Evolutionary conservation across 2,888 invertebrate species (phyloP), one percentile per base, ranked within the genome.

Genomic region (Limenitis camilla): DNA sequence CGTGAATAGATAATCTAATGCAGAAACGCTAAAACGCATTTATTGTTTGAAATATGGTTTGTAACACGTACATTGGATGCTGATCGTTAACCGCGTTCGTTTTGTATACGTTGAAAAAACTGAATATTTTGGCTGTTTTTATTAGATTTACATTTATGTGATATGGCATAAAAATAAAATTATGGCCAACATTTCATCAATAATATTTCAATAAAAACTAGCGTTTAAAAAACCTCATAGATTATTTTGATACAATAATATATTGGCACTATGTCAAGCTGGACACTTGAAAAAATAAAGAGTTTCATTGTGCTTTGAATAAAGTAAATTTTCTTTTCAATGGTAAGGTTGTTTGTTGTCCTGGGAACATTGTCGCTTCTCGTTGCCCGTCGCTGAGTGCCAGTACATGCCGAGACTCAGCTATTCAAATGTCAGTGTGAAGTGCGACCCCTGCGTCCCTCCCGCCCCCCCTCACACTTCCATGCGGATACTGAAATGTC

Each of bases 381-480:
- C 78, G 81, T 79, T 76, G 76, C 71, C 74, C 76, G 81, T 78
- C 80, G 77, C 55, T 71, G 81, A 81, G 81, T 83, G 85, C 83
- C 83, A 84, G 81, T 82, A 83, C 76, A 81, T 76, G 83, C 78
- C 83, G 81, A 72, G 81, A 78, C 84, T 78, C 83, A 74, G 77
- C 87, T 80, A 87, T 87, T 87, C 85, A 87, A 85, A 86, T 86
- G 87, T 87, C 87, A 86, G 71, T 66, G 74, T 77, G 81, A 78
- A 74, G 72, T 71, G 71, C 69, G 63, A 68, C 67, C 67, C 67
- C 68, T 67, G 59, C 63, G 52, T 60, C 67, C 67, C 65, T 70
- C 66, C 59, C 42, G 9, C 39, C 42, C 64, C n/a, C 46, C 53
- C 60, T 30, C 45, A 45, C 58, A 38, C 55, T 59, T 61, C 71